Evolutionary conservation across 2,113 vertebrate species (phyloP), one percentile per base, ranked within the genome.

Genomic region (Thymallus thymallus): DNA sequence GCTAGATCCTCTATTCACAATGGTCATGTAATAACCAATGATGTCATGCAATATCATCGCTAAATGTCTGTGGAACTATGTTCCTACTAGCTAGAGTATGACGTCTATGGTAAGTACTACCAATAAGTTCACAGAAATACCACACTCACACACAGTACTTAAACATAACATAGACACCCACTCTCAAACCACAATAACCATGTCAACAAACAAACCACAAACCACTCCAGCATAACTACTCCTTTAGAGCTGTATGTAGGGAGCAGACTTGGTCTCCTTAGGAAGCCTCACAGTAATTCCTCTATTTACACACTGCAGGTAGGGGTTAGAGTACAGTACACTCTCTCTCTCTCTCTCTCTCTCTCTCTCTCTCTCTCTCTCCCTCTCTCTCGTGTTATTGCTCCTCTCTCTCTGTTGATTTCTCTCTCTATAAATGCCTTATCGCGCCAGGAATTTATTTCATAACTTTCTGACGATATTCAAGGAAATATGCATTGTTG

Each of bases 151-250:
- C 29, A n/a, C 22, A 18, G 22, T n/a, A 55, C 68, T 29, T 14
- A 58, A 18, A 71, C 55, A 30, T 35, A 58, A 41, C 75, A 73
- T 58, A 66, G 51, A 80, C 60, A 35, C 69, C 76, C 66, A 80
- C 30, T 71, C 62, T 68, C 74, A 51, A 75, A 80, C 87, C 87
- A 85, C 83, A 86, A 76, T 81, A 84, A 68, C 80, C 77, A 71
- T 83, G 73, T 81, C 46, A 74, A 78, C 76, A 80, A 89, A 80
- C 86, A 86, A 80, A 88, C 88, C 89, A 87, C 85, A 86, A 85
- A 86, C 88, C 88, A 81, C 83, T 69, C 80, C 68, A 70, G 76
- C n/a, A 80, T 72, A 80, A 86, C 76, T 76, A 45, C 70, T 71
- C 68, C 70, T 70, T 79, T 56, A 65, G 76, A 9, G 18, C 30